Evolutionary conservation across 35 echinoderm and acorn worm genomes (phyloP).

Genomic region (Heliocidaris tuberculata): DNA sequence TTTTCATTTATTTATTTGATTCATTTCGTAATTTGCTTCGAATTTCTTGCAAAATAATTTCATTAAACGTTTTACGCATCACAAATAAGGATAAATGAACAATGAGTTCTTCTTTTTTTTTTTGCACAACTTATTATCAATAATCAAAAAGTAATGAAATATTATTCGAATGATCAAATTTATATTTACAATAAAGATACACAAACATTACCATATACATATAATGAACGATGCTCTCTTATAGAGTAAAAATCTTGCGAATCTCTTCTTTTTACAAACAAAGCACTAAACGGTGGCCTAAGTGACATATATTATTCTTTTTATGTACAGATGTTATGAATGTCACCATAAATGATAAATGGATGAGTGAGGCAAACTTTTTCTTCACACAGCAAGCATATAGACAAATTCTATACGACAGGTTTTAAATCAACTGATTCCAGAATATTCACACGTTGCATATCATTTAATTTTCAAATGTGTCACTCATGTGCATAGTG

Average conservation of each 20-base stretch:
- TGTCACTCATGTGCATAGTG: not conserved
- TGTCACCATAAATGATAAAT: not conserved
- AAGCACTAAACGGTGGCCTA: slow-evolving; percentile 4
- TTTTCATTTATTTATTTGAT: too few species aligned
- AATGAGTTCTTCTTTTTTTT: too few species aligned
- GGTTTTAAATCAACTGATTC: not conserved
- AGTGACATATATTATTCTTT: not conserved
- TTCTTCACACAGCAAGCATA: not conserved
- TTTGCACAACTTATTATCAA: too few species aligned
- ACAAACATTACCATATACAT: not conserved
- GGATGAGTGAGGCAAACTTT: not conserved
- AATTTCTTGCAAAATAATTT: too few species aligned
- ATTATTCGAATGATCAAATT: not conserved
- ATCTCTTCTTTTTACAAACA: not conserved
- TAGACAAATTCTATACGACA: not conserved
- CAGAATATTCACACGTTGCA: not conserved
- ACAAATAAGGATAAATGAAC: too few species aligned
- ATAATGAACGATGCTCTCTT: not conserved
- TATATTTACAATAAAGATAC: not conserved
- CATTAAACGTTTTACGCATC: too few species aligned
- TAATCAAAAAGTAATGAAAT: too few species aligned
- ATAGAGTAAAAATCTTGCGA: not conserved
- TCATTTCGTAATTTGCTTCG: too few species aligned
- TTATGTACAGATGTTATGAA: not conserved
- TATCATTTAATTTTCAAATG: not conserved